Evolutionary conservation across 1,140 invertebrate genomes (phyloP), one percentile per base, ranked within the genome.

Genomic region (Phymastichus coffea): DNA sequence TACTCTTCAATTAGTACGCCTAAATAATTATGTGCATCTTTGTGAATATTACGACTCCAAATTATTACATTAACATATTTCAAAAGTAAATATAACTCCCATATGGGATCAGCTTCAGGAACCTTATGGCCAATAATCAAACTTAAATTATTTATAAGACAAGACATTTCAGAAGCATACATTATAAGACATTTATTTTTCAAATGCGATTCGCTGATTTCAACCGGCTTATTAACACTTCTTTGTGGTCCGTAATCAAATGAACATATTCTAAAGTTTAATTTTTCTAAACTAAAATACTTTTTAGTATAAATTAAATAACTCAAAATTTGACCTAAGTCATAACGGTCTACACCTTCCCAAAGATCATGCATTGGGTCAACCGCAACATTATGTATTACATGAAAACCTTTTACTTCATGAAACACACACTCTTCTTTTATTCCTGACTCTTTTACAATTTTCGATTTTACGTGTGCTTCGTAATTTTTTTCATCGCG

Each of bases 361-460:
- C 73, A 67, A 9, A 78, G 41, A 62, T 80, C 77, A 58, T 80
- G 75, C 75, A 78, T 77, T 4, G 69, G 23, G 62, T 79, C 76
- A 25, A 74, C 68, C 28, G 64, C 66, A 33, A 67, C 61, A 67
- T 80, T 78, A 22, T 73, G 43, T 19, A 67, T 71, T 23, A 73
- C 68, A 66, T 76, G 68, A 66, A 78, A 79, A 61, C 66, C 60
- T 10, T 48, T 40, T 10, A 78, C 14, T n/a, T 48, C 15, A 46
- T 75, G 65, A 52, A 72, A 77, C 44, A 72, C 43, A 61, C 73
- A 78, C 25, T 54, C 48, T 63, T 70, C 65, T 66, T 77, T 72
- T 15, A 79, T 64, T 44, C 73, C 74, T 53, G 44, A 57, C 22
- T 48, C 19, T 41, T 44, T 53, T 3, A 44, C n/a, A 56, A 60